Conservation (phyloP, 2,888 invertebrate genomes). For the Drosophila monieri region DNA sequence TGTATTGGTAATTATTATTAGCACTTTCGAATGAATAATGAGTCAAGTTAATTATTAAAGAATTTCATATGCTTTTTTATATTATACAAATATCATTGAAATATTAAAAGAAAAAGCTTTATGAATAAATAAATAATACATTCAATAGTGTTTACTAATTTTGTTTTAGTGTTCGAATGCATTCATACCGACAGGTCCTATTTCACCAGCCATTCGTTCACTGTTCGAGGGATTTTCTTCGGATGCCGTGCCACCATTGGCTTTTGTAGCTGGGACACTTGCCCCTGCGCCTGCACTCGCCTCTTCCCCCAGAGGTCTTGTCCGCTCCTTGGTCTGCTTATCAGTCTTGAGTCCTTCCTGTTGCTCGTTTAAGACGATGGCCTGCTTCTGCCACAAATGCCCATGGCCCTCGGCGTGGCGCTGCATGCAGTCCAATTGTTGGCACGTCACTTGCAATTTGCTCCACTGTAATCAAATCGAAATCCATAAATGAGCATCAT, state of each 20-base stretch:
- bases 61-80: too few relatives aligned
- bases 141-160: too few relatives aligned
- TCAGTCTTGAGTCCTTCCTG: constrained; percentile 72
- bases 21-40: too few relatives aligned
- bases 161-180: constrained; percentile 14
- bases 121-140: not conserved
- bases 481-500: constrained; percentile 57
- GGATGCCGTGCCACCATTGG: constrained; percentile 14
- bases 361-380: constrained; percentile 82
- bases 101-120: too few relatives aligned
- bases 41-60: too few relatives aligned
- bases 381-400: constrained; percentile 84
- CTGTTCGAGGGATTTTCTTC: constrained; percentile 34
- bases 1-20: too few relatives aligned
- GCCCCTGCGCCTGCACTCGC: not conserved
- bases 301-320: not conserved
- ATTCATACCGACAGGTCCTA: constrained; percentile 52
- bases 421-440: constrained; percentile 84
- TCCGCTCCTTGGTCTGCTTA: constrained; percentile 36
- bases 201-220: constrained; percentile 40
- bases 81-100: too few relatives aligned
- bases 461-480: constrained; percentile 79
- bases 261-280: not conserved
- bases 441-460: constrained; percentile 83
- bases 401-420: constrained; percentile 83